Conservation (phyloP, 2,797 vertebrate species). For the Delichon dasypus region DNA sequence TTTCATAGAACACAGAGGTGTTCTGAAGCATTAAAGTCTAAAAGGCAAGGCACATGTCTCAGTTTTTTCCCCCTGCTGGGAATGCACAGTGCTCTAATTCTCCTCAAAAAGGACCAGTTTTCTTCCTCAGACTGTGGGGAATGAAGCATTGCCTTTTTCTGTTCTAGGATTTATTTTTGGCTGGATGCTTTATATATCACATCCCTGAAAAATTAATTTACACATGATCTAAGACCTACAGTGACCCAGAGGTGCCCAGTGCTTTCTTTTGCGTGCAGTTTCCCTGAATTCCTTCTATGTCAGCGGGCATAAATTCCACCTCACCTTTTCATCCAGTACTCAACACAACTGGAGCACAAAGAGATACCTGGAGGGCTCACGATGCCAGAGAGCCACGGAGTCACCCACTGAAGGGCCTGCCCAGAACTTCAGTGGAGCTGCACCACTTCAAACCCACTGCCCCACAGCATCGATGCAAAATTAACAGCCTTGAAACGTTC, state of each 20-base stretch:
- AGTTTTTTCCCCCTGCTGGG: neutral
- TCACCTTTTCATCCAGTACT: neutral
- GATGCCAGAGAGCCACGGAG: neutral
- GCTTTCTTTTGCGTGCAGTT: neutral
- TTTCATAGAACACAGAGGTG: neutral
- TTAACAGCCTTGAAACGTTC: neutral
- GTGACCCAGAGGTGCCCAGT: accelerated
- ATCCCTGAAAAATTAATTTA: neutral
- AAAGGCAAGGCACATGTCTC: neutral
- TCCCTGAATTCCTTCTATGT: neutral
- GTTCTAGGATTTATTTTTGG: neutral
- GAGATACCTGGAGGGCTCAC: neutral
- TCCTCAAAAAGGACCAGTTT: neutral
- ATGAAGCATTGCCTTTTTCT: neutral
- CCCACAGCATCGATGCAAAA: neutral
- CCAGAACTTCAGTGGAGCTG: neutral
- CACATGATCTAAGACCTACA: neutral
- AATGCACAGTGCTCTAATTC: neutral
- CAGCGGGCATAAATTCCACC: neutral
- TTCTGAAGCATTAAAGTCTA: neutral
- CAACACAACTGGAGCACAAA: neutral
- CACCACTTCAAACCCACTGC: neutral
- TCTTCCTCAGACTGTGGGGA: neutral
- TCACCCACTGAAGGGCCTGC: neutral
- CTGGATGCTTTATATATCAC: neutral